Conservation (phyloP, 2,113 vertebrate species). For the Microcebus jonahi region DNA sequence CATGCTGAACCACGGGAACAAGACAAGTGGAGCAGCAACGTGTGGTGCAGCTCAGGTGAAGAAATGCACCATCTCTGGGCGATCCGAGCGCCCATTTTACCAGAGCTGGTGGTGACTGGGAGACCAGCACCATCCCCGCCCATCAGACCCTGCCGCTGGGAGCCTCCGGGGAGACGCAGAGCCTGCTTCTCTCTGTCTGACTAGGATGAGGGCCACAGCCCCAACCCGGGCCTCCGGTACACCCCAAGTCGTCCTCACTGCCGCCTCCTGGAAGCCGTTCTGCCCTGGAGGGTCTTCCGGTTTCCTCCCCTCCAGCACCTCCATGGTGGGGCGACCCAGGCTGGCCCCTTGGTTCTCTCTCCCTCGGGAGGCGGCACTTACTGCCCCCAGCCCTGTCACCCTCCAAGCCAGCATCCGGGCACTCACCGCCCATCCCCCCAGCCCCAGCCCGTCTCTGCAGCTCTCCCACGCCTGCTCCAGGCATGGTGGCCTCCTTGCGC, state of each 20-base stretch:
- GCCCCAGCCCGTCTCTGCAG: not conserved
- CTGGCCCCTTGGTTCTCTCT: not conserved
- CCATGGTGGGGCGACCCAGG: fast-evolving
- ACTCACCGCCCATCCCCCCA: not conserved
- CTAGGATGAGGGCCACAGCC: not conserved
- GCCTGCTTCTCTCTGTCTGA: not conserved
- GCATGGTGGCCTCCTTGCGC: no score
- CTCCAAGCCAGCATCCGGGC: not conserved
- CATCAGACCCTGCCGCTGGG: not conserved
- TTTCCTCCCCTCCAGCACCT: no score
- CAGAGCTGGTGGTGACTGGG: fast-evolving
- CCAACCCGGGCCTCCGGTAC: not conserved
- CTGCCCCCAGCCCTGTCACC: no score
- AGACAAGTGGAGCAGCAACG: fast-evolving
- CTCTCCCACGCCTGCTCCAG: not conserved
- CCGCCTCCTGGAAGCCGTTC: not conserved
- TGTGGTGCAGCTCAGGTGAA: fast-evolving
- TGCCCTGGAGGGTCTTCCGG: not conserved
- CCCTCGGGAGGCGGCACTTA: not conserved
- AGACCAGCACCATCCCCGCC: not conserved
- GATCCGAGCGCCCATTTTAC: fast-evolving
- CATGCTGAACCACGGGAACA: fast-evolving
- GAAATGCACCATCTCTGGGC: not conserved
- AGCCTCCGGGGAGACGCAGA: no score
- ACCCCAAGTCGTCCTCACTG: not conserved